Evolutionary conservation across 2,113 vertebrate genomes (phyloP).

Genomic region (Rhegmatorhina hoffmannsi): DNA sequence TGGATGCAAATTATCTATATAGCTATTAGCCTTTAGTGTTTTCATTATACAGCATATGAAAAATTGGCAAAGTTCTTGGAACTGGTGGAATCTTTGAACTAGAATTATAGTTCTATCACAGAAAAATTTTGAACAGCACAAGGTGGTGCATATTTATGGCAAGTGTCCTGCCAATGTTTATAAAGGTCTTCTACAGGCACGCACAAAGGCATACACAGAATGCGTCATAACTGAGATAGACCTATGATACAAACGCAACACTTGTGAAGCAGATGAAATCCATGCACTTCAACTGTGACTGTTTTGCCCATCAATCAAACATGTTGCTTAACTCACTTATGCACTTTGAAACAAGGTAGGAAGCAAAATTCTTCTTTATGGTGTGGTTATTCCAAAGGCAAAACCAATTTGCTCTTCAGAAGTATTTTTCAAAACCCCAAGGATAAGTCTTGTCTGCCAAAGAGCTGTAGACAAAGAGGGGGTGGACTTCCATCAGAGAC

Average conservation of each 20-base stretch:
- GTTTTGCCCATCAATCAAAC: neutral
- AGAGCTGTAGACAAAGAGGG: slow-evolving; percentile 47
- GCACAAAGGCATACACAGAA: rapidly evolving
- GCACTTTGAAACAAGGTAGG: slow-evolving; percentile 1
- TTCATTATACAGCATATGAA: neutral
- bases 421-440: slow-evolving; percentile 17
- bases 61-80: neutral
- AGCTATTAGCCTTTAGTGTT: neutral
- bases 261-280: neutral
- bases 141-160: neutral
- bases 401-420: neutral
- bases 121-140: neutral
- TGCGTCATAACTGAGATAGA: neutral
- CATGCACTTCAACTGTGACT: neutral
- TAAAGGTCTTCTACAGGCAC: neutral
- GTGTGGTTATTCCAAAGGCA: neutral
- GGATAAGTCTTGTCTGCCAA: neutral
- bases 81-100: neutral
- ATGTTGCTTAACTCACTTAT: neutral
- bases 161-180: neutral
- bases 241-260: neutral
- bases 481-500: slow-evolving; percentile 40
- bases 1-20: neutral
- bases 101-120: neutral
- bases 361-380: neutral